A percentile compares a stretch with the other conserved stretches of the same genome.
phyloP scores from a whole-genome alignment of 2,113 vertebrate genomes.

The Cryptomyrus ogoouensis region DNA sequence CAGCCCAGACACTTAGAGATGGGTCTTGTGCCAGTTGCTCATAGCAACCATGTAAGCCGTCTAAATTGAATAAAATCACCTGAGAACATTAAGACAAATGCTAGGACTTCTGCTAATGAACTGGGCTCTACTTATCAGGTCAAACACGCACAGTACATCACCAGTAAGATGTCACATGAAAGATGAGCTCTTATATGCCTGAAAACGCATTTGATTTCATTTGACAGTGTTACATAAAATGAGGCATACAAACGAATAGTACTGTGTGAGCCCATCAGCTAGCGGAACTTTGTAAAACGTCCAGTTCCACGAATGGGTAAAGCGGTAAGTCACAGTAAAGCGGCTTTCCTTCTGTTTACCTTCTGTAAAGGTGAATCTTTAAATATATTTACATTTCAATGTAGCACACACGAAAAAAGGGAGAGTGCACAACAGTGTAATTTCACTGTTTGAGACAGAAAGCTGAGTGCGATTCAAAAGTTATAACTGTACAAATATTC shows the following conservation, averaged over 20 bases:
- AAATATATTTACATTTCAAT: not conserved
- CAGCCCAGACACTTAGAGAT: slow-evolving; percentile 15
- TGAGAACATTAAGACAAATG: slow-evolving; percentile 51
- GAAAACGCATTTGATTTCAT: not conserved
- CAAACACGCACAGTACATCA: not conserved
- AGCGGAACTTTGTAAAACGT: not conserved
- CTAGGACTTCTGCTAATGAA: slow-evolving; percentile 13
- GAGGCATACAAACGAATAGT: not conserved
- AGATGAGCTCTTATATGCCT: not conserved
- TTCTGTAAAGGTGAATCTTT: not conserved
- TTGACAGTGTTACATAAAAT: not conserved
- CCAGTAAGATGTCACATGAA: not conserved
- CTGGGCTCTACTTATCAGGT: not conserved
- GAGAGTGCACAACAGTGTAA: not conserved
- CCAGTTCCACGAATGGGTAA: not conserved
- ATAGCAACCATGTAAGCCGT: slow-evolving; percentile 56
- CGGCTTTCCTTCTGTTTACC: not conserved
- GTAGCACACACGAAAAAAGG: not conserved
- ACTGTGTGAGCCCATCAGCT: not conserved
- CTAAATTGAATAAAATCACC: slow-evolving; percentile 61
- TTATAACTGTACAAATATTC: not conserved
- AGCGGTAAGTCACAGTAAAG: not conserved
- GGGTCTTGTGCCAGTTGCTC: slow-evolving; percentile 53
- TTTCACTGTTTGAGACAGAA: not conserved
- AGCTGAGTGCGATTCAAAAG: not conserved